Evolutionary conservation across 1,140 invertebrate genomes (phyloP).

Genomic region (Epicauta chinensis): DNA sequence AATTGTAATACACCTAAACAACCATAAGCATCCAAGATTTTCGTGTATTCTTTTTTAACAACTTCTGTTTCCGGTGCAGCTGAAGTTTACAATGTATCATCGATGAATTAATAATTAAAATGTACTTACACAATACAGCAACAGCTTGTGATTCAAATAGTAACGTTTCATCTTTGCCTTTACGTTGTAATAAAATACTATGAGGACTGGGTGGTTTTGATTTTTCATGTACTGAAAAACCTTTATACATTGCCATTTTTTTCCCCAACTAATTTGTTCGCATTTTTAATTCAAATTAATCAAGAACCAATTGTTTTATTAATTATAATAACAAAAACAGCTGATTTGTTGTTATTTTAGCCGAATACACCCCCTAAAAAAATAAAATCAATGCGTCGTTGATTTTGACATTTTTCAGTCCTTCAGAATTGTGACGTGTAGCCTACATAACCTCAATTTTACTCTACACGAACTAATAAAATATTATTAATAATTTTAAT

Average conservation of each 20-base stretch:
- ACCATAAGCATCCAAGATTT: conserved; percentile 87
- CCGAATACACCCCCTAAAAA: conserved; percentile 12
- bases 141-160: conserved; percentile 88
- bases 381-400: conserved; percentile 6
- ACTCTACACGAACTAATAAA: no score
- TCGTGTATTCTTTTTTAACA: conserved; percentile 81
- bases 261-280: background rate
- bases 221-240: conserved; percentile 85
- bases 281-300: background rate
- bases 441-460: no score
- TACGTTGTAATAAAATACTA: conserved; percentile 81
- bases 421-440: no score
- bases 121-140: conserved; percentile 68
- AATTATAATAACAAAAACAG: conserved; percentile 8
- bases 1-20: conserved; percentile 86
- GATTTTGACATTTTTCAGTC: no score
- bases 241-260: conserved; percentile 89
- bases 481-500: no score
- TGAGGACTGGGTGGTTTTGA: conserved; percentile 77
- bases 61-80: conserved; percentile 77
- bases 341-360: conserved; percentile 12
- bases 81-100: conserved; percentile 36
- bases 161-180: conserved; percentile 77
- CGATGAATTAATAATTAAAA: background rate
- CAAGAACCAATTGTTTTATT: background rate